phyloP scores from a whole-genome alignment of 2,888 invertebrate species.

The Stenichneumon culpator region DNA sequence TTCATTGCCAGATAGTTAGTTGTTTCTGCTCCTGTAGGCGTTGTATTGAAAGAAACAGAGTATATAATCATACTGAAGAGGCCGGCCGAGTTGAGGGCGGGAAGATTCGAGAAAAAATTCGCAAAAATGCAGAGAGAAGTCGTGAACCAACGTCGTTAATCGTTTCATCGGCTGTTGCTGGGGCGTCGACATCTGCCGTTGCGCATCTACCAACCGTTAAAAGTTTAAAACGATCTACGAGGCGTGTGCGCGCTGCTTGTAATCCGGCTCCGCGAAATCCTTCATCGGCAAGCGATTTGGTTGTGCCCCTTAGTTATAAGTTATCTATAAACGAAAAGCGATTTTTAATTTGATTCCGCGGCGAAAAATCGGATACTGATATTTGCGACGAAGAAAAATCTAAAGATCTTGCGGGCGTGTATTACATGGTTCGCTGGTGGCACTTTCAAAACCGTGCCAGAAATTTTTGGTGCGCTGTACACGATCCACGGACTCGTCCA shows the following conservation, averaged over 20 bases:
- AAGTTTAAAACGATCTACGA: background rate
- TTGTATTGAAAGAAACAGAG: slow-evolving; percentile 23
- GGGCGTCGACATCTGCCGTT: background rate
- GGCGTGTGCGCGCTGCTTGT: background rate
- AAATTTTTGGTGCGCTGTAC: slow-evolving; percentile 25
- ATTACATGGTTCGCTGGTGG: slow-evolving; percentile 34
- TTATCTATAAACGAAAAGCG: slow-evolving; percentile 3
- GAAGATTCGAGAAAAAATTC: background rate
- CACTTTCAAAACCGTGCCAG: slow-evolving; percentile 45
- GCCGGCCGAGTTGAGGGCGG: background rate
- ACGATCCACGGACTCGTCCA: slow-evolving; percentile 36
- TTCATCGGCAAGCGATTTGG: background rate
- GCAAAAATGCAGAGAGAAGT: background rate
- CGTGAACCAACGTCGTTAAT: background rate
- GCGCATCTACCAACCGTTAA: slow-evolving; percentile 6
- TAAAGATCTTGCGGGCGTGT: slow-evolving; percentile 8
- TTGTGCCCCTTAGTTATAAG: background rate
- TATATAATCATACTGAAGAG: slow-evolving; percentile 28
- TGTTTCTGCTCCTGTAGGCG: background rate
- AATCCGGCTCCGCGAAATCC: slow-evolving; percentile 23
- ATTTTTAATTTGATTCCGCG: slow-evolving; percentile 38
- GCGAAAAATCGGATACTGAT: background rate
- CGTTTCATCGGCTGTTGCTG: background rate
- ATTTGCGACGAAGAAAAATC: slow-evolving; percentile 37
- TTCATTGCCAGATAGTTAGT: too few species aligned